Conservation (phyloP, 2,797 vertebrate genomes). For the Alauda arvensis region DNA sequence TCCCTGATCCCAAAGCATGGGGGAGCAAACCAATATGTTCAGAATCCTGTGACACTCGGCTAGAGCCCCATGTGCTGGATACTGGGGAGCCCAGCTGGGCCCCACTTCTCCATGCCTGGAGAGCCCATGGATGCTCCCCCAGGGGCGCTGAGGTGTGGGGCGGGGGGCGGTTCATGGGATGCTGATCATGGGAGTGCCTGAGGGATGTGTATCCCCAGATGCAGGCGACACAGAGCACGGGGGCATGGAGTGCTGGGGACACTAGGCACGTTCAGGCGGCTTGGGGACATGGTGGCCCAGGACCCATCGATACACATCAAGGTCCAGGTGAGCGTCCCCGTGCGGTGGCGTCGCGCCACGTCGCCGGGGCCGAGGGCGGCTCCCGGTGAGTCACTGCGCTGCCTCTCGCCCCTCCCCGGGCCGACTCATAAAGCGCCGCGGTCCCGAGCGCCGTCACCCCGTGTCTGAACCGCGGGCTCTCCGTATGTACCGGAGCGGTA, state of each 20-base stretch:
- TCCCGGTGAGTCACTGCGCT: not conserved
- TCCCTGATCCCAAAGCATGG: not conserved
- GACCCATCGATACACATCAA: too few species aligned
- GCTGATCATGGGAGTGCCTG: too few species aligned
- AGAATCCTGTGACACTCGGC: not conserved
- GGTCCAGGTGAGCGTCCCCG: not conserved
- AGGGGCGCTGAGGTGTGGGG: not conserved
- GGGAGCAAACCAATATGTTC: not conserved
- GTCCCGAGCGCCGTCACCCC: not conserved
- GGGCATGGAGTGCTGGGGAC: not conserved
- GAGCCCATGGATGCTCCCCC: not conserved
- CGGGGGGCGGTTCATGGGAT: fast-evolving
- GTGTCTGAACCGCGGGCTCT: not conserved
- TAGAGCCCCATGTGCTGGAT: too few species aligned
- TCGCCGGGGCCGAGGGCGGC: not conserved
- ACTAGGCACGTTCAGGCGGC: not conserved
- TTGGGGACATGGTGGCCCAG: not conserved
- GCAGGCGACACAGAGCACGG: not conserved
- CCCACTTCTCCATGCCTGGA: not conserved
- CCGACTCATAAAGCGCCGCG: not conserved
- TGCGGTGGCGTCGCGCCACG: not conserved
- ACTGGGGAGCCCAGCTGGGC: not conserved
- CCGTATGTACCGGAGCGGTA: not conserved
- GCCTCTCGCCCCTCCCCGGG: not conserved
- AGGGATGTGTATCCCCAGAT: not conserved